Evolutionary conservation across 2,113 vertebrate genomes (phyloP).

Genomic region (Brachionichthys hirsutus): DNA sequence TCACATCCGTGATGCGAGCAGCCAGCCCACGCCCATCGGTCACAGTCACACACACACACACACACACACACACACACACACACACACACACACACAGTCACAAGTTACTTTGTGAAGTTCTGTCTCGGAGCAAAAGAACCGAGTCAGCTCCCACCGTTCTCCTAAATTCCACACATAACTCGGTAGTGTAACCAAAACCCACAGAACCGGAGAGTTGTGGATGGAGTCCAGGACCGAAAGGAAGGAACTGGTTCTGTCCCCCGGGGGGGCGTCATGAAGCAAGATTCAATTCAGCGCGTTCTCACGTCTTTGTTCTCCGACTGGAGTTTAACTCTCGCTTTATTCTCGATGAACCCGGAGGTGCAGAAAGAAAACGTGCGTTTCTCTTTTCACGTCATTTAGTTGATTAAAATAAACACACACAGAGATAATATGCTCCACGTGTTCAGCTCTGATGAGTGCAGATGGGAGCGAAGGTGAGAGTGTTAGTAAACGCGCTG

Average conservation of each 20-base stretch:
- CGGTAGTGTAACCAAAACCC: constrained; percentile 47
- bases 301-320: no score
- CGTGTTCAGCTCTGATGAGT: neutral
- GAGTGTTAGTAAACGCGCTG: constrained; percentile 5
- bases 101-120: constrained; percentile 38
- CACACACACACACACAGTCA: constrained; percentile 33
- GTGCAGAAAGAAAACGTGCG: no score
- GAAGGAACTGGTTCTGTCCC: constrained; percentile 10
- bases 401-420: no score
- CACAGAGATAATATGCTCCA: neutral
- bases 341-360: no score
- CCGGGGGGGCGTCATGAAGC: constrained; percentile 17
- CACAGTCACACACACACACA: constrained; percentile 35
- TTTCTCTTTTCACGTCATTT: no score
- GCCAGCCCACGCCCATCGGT: constrained; percentile 23
- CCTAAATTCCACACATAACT: constrained; percentile 61
- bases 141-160: constrained; percentile 48
- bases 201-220: constrained; percentile 53
- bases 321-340: no score
- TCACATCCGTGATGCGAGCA: constrained; percentile 1
- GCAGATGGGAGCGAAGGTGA: neutral
- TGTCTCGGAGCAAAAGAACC: constrained; percentile 4
- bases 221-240: constrained; percentile 21
- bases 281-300: neutral
- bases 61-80: constrained; percentile 33